These are phyloP conservation scores for Anarsia innoxiella DNA, from an alignment of 2,888 invertebrate genomes.

Conservation along the genomic window DNA sequence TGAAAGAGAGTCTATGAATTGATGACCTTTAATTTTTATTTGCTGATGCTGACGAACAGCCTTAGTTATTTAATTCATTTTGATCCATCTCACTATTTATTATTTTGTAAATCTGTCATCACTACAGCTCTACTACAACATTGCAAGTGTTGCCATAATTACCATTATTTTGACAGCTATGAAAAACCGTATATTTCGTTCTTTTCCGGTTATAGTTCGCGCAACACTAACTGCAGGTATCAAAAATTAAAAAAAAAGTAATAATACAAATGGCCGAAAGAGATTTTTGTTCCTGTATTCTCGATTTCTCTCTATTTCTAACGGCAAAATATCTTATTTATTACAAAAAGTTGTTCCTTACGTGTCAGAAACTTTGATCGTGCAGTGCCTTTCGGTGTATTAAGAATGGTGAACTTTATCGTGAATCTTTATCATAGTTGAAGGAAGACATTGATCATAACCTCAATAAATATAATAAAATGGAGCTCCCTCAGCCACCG, in stretches of 20 bases:
- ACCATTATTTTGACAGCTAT: not conserved
- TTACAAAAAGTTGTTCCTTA: constrained; percentile 11
- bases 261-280: constrained; percentile 39
- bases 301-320: constrained; percentile 17
- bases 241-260: constrained; percentile 9
- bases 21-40: too few species aligned
- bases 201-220: not conserved
- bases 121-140: too few species aligned
- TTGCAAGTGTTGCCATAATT: constrained; percentile 4
- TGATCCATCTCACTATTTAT: too few species aligned
- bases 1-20: too few species aligned
- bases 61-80: too few species aligned
- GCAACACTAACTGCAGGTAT: not conserved
- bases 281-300: not conserved
- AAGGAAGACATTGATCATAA: constrained; percentile 29
- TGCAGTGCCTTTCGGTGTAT: too few species aligned
- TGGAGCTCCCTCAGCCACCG: constrained; percentile 76
- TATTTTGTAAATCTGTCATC: too few species aligned
- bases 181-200: not conserved
- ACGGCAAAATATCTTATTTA: not conserved
- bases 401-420: constrained; percentile 15
- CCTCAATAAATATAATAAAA: constrained; percentile 50
- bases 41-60: too few species aligned
- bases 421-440: not conserved
- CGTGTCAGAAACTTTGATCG: too few species aligned